Base-by-base conservation (phyloP, 1,140 invertebrate species). In the Centruroides vittatus region DNA sequence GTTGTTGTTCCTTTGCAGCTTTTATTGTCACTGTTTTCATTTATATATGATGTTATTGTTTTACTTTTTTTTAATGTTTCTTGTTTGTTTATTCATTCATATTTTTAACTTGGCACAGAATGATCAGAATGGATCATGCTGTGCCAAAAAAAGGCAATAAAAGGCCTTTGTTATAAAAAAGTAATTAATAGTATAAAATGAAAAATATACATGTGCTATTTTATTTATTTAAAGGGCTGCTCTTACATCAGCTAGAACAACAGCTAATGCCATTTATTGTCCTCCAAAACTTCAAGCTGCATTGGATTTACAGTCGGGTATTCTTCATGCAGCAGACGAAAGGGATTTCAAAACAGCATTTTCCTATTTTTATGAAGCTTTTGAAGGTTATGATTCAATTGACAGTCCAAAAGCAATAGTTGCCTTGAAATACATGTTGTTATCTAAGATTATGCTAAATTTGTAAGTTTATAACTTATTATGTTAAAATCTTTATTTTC, bases 351-450 rank as follows among this genome's bases (percentile, higher is more conserved):
- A 99, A 81, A 99, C 95, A 67, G 96, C 96, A 47, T 99, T 96
- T 75, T 99, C 96, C 51, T 99, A 99, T 73, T 99, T 99, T 73
- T 99, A 98, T 76, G 97, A 99, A 80, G 95, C 95, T 50, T 99
- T 99, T 77, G 97, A 99, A 80, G 93, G 94, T 64, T 98, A 94
- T 76, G 94, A 98, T 74, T 94, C 91, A 66, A 87, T 95, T n/a
- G 93, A 96, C 70, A 86, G 81, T 70, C 83, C 84, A 10, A 94
- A 93, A 74, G 94, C 95, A 8, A 74, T 98, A 3, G 89, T 84
- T 51, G 90, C 92, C 23, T 77, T 99, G 2, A 99, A 99, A 73
- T 99, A 99, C 74, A 99, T 99, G 96, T 80, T 99, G 61, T 73
- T 99, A 55, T 96, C 90, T 55, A 99, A 99, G 80, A 98, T 98